phyloP scores from a whole-genome alignment of 2,113 vertebrate genomes.

The Nothocercus nigrocapillus region DNA sequence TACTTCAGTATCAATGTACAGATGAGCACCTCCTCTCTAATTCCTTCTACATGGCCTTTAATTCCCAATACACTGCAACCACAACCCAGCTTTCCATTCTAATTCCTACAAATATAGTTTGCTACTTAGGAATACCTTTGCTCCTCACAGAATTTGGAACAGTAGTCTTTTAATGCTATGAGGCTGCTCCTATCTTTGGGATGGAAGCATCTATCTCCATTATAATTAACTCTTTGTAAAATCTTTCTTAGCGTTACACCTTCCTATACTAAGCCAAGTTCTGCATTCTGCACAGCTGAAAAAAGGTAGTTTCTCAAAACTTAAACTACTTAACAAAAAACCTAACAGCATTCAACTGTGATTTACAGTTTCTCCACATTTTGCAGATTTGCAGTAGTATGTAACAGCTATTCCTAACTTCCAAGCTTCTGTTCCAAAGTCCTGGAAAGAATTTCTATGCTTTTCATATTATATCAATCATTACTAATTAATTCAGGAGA shows the following conservation, averaged over 20 bases:
- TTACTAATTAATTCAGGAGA: constrained; percentile 61
- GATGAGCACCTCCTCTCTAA: not conserved
- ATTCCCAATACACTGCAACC: not conserved
- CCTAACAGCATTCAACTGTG: not conserved
- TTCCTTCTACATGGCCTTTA: not conserved
- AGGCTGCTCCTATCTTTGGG: not conserved
- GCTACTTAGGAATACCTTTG: not conserved
- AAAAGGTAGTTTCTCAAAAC: not conserved
- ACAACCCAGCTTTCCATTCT: not conserved
- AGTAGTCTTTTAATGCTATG: fast-evolving
- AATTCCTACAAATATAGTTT: not conserved
- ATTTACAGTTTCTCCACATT: not conserved
- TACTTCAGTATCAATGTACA: not conserved
- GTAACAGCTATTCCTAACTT: constrained; percentile 36
- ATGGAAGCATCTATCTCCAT: not conserved
- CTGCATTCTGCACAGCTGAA: not conserved
- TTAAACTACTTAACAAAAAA: not conserved
- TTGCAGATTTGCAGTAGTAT: not conserved
- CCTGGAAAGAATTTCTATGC: constrained; percentile 64
- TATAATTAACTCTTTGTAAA: not conserved
- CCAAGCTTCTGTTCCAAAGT: not conserved
- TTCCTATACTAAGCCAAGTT: not conserved
- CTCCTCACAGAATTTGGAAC: not conserved
- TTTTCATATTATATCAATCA: constrained; percentile 53
- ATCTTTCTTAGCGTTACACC: not conserved